These are phyloP conservation scores for Caenorhabditis panamensis DNA, from an alignment of 2,888 invertebrate species.

Conservation along the genomic window DNA sequence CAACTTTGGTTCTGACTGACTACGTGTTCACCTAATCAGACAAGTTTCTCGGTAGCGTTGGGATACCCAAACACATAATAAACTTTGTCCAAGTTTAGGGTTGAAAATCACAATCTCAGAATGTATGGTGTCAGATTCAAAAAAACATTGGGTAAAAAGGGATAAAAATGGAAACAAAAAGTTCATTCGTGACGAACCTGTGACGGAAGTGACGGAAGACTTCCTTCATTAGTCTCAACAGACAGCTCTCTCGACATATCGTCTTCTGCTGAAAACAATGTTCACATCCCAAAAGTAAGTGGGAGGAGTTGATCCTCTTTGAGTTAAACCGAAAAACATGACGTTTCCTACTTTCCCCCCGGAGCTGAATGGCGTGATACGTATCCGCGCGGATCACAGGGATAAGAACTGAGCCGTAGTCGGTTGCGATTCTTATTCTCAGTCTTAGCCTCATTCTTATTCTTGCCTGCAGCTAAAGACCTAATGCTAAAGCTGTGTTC, in stretches of 20 bases:
- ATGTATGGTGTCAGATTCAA: not conserved
- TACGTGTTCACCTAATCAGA: conserved; percentile 12
- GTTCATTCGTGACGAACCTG: conserved; percentile 33
- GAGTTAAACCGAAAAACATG: conserved; percentile 9
- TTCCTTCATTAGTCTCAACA: conserved; percentile 48
- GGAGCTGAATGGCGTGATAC: too few species aligned
- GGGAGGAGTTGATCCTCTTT: conserved; percentile 13
- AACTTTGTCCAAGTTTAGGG: not conserved
- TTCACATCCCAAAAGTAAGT: not conserved
- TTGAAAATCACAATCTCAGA: not conserved
- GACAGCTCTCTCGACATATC: conserved; percentile 41
- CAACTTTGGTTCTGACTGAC: not conserved
- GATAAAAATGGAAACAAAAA: conserved; percentile 5
- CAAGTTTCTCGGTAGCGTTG: conserved; percentile 19
- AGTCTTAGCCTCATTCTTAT: too few species aligned
- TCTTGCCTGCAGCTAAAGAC: not conserved
- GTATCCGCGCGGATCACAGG: too few species aligned
- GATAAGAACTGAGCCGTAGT: not conserved
- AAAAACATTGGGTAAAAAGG: not conserved
- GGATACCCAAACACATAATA: not conserved
- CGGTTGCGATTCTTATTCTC: not conserved
- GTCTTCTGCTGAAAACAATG: conserved; percentile 35
- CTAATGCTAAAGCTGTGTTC: not conserved
- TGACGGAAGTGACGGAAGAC: conserved; percentile 46
- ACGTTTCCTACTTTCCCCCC: too few species aligned